Percentiles rank a stretch among this genome's conserved stretches.
phyloP scores from a whole-genome alignment of 2,888 invertebrate genomes.

The Stenodema calcarata region DNA sequence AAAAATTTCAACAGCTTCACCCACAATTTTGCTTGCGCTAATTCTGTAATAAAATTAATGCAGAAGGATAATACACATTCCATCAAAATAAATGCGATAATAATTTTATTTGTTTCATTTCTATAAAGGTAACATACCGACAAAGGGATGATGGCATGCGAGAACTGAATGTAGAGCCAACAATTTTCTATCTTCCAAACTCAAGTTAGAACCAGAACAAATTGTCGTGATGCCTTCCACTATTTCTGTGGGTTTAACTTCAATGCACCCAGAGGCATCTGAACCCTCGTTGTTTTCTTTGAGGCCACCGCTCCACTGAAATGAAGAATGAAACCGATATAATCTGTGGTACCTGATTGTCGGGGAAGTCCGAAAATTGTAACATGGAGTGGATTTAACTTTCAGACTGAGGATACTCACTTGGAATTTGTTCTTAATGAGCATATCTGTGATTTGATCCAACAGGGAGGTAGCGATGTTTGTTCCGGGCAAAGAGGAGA shows the following conservation, averaged over 20 bases:
- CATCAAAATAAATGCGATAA: no score
- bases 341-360: no score
- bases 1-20: conserved; percentile 66
- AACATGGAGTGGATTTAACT: no score
- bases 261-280: conserved; percentile 57
- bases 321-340: neutral
- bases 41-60: conserved; percentile 61
- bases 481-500: conserved; percentile 69
- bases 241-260: conserved; percentile 60
- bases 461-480: conserved; percentile 71
- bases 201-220: conserved; percentile 62
- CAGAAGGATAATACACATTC: no score
- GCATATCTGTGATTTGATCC: conserved; percentile 67
- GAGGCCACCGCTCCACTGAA: conserved; percentile 60
- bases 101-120: no score
- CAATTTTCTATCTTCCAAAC: conserved; percentile 66
- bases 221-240: conserved; percentile 62
- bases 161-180: conserved; percentile 73
- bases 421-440: conserved; percentile 60
- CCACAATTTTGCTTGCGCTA: conserved; percentile 73
- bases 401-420: neutral
- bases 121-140: conserved; percentile 61
- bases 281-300: conserved; percentile 60
- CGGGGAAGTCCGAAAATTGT: no score
- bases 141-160: conserved; percentile 77